phyloP scores from a whole-genome alignment of 1,140 invertebrate genomes.

The Papilio xuthus region DNA sequence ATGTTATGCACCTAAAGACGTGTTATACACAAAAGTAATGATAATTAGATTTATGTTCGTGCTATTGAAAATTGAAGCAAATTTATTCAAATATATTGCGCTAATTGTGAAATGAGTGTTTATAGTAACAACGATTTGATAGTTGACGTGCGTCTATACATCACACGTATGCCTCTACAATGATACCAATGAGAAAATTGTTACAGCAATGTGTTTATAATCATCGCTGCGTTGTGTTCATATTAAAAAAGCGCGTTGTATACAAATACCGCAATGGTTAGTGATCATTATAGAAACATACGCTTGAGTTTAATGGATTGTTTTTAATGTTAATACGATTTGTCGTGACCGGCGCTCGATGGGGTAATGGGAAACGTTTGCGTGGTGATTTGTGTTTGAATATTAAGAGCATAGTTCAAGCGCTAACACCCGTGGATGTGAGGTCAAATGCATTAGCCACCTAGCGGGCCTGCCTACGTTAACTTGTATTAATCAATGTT shows the following conservation, averaged over 20 bases:
- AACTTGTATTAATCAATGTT: conserved; percentile 71
- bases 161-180: conserved; percentile 55
- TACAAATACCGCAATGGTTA: conserved; percentile 55
- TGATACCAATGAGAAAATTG: conserved; percentile 50
- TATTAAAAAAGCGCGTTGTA: conserved; percentile 24
- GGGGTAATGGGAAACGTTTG: conserved; percentile 70
- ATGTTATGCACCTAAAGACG: conserved; percentile 57
- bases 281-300: conserved; percentile 45
- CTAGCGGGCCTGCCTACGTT: conserved; percentile 66
- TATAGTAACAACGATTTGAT: conserved; percentile 70
- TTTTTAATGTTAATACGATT: conserved; percentile 73
- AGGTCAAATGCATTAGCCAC: conserved; percentile 79
- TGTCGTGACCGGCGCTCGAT: conserved; percentile 76
- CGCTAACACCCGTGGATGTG: conserved; percentile 69
- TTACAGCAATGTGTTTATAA: conserved; percentile 46
- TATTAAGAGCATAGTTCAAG: conserved; percentile 78
- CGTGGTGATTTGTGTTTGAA: conserved; percentile 71
- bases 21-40: conserved; percentile 59
- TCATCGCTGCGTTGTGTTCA: conserved; percentile 49
- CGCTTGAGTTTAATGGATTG: conserved; percentile 63
- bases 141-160: conserved; percentile 70
- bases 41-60: conserved; percentile 70
- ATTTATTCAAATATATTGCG: conserved; percentile 74
- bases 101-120: conserved; percentile 72
- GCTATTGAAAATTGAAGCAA: conserved; percentile 70